Evolutionary conservation across 2,797 vertebrate genomes (phyloP).

Genomic region (Crenichthys baileyi): DNA sequence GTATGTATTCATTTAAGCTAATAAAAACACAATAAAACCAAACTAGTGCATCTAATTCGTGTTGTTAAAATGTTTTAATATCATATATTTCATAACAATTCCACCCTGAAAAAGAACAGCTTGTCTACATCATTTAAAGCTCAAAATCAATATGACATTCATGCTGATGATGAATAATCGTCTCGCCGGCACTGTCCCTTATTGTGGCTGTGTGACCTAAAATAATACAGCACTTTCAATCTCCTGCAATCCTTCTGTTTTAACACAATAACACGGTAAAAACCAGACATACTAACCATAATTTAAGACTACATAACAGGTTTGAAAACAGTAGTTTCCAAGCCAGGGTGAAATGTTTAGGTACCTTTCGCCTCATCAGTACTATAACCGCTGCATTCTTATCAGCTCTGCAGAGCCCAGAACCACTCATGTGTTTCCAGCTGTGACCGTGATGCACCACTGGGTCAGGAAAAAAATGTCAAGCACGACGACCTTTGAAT

Average conservation of each 20-base stretch:
- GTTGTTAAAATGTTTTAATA: not conserved
- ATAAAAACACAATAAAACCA: too few species aligned
- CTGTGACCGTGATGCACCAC: constrained; percentile 47
- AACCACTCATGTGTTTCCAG: constrained; percentile 57
- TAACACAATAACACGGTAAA: not conserved
- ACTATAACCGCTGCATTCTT: constrained; percentile 34
- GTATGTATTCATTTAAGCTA: not conserved
- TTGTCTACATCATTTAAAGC: not conserved
- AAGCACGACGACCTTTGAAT: constrained; percentile 53
- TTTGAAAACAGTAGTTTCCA: constrained; percentile 10
- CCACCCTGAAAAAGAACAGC: not conserved
- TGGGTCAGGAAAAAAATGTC: constrained; percentile 36
- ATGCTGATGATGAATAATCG: not conserved
- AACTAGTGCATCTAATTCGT: not conserved
- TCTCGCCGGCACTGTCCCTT: not conserved
- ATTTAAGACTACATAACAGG: constrained; percentile 14
- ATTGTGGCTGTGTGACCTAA: not conserved
- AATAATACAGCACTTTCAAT: not conserved
- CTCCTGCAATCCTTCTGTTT: not conserved
- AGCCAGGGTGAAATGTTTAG: constrained; percentile 29
- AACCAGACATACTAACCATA: not conserved
- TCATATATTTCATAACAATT: not conserved
- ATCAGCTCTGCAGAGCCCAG: constrained; percentile 46
- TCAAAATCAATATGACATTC: too few species aligned
- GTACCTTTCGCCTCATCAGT: constrained; percentile 49